Evolutionary conservation across 1,140 invertebrate species (phyloP).

Genomic region (Drosophila arizonae): DNA sequence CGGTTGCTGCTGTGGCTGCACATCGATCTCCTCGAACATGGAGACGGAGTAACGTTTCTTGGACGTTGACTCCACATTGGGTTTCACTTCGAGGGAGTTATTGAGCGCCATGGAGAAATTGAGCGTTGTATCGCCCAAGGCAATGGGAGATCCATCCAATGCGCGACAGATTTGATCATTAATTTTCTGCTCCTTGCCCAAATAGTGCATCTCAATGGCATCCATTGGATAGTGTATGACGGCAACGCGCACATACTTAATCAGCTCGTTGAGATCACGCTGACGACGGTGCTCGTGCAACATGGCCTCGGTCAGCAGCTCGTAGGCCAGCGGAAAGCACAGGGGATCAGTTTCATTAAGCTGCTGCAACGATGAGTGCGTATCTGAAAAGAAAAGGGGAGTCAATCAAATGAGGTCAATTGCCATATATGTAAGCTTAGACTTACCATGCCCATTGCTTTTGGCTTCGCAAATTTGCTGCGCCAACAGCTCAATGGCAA

Average conservation of each 20-base stretch:
- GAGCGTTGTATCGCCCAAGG: slow-evolving; percentile 57
- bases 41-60: slow-evolving; percentile 75
- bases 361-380: slow-evolving; percentile 44
- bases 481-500: slow-evolving; percentile 67
- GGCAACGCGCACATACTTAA: slow-evolving; percentile 67
- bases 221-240: slow-evolving; percentile 57
- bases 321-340: slow-evolving; percentile 68
- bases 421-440: too few relatives aligned
- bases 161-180: slow-evolving; percentile 68
- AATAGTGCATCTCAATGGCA: slow-evolving; percentile 57
- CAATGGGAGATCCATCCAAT: slow-evolving; percentile 50
- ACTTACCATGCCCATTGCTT: slow-evolving; percentile 45
- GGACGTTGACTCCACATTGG: not conserved
- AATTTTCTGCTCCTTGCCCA: slow-evolving; percentile 42
- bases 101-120: slow-evolving; percentile 69
- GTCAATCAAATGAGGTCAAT: not conserved
- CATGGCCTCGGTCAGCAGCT: slow-evolving; percentile 58
- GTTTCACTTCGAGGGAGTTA: slow-evolving; percentile 51
- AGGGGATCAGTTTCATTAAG: slow-evolving; percentile 66
- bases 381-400: slow-evolving; percentile 13
- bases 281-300: slow-evolving; percentile 37
- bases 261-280: slow-evolving; percentile 60
- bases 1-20: slow-evolving; percentile 50
- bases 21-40: slow-evolving; percentile 74
- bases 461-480: slow-evolving; percentile 68